Conservation (phyloP, 2,888 invertebrate species). For the Nomada flava region DNA sequence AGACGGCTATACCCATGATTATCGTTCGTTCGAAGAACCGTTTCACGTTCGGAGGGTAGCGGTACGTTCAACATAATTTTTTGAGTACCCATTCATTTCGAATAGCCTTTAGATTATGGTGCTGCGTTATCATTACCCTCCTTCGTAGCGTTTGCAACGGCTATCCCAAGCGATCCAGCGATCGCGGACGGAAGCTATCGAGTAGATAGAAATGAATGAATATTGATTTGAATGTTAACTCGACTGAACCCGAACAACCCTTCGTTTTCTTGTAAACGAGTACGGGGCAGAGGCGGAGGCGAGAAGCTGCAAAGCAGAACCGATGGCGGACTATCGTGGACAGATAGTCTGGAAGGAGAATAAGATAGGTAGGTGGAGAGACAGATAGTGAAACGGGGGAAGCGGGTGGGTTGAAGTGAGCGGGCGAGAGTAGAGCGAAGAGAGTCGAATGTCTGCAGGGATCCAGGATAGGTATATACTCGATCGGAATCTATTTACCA, state of each 20-base stretch:
- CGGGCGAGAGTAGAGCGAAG: constrained; percentile 50
- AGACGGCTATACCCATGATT: background rate
- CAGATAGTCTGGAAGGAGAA: constrained; percentile 27
- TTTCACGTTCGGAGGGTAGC: background rate
- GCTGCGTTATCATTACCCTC: constrained; percentile 18
- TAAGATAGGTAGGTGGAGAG: constrained; percentile 11
- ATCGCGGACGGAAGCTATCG: constrained; percentile 32
- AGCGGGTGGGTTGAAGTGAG: constrained; percentile 23
- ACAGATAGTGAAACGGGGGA: constrained; percentile 29
- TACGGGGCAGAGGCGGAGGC: background rate
- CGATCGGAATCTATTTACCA: constrained; percentile 77
- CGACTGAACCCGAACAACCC: constrained; percentile 36
- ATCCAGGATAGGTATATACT: constrained; percentile 67
- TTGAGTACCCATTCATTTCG: background rate
- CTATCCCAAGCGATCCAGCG: constrained; percentile 23
- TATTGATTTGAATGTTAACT: constrained; percentile 71
- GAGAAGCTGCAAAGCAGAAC: background rate
- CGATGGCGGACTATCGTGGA: constrained; percentile 23
- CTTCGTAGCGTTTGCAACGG: constrained; percentile 8
- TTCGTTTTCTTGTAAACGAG: constrained; percentile 48
- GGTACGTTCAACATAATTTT: background rate
- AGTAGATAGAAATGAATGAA: constrained; percentile 54
- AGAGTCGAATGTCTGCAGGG: constrained; percentile 71
- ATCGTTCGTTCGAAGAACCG: background rate
- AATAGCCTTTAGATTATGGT: background rate